Base-by-base conservation (phyloP, 1,140 invertebrate species). In the Prorops nasuta region DNA sequence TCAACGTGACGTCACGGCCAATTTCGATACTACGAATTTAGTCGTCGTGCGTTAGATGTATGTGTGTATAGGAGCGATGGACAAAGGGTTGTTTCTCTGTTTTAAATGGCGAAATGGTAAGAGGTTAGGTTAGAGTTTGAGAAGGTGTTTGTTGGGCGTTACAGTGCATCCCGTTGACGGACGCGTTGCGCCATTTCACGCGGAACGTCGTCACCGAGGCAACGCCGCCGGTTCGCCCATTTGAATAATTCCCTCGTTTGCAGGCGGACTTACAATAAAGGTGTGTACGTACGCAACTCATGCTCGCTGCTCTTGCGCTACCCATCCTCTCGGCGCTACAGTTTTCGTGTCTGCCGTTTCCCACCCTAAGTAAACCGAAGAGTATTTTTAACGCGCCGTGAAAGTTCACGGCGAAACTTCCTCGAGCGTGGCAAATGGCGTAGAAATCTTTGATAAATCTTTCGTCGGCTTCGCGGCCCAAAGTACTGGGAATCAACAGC, bases 231-330 rank as follows among this genome's bases (percentile, higher is more conserved):
- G 14, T 49, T 58, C 54, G 47, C 52, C 36, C 61, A 73, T 74
- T 72, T 74, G 64, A 74, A 74, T 74, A 74, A 74, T 72, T 72
- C 48, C 41, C 48, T 51, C 70, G 63, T 74, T 74, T 69, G 52
- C 62, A 74, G 53, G 69, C 69, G 50, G 58, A 64, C 62, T 66
- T 59, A 60, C 54, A 56, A 60, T 57, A 57, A 54, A 48, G 53
- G 41, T 43, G 35, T 43, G 53, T 55, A 58, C 58, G 57, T 54
- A 52, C 49, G 49, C 35, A 40, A 37, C 50, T 56, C 51, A 73
- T 73, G 65, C 52, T 56, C 56, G 61, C 67, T 69, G 70, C 66
- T 72, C 20, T 45, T 36, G 51, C 41, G 44, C 18, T 47, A 45
- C 32, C 50, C 47, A 62, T 62, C 60, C 39, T n/a, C n/a, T 51